Evolutionary conservation across 2,113 vertebrate species (phyloP), one percentile per base, ranked within the genome.

Genomic region (Seriola quinqueradiata): DNA sequence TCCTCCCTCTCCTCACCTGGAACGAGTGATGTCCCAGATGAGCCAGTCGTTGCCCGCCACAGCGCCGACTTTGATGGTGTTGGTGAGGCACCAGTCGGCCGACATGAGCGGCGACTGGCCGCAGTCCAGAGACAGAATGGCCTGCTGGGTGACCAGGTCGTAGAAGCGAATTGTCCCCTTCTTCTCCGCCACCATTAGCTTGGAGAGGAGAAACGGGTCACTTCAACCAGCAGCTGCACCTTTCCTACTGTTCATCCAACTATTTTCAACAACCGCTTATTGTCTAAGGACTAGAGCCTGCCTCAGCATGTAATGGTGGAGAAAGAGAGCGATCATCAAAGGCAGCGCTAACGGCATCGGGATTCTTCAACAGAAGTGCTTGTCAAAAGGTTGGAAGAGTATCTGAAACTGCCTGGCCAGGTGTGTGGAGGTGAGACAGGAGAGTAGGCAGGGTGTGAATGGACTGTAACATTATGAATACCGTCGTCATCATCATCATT

Each of bases 101-200:
- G 97, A 98, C 96, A 98, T 97, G 80, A 99, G 94, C 0, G 96
- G 97, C 0, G 91, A 95, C 80, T 97, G 97, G 71, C 96, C 96
- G 40, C 96, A 97, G 82, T 99, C 97, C 89, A 99, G 94, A 4
- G 98, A 99, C 52, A 99, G 94, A 87, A 99, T 97, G 75, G 98
- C 97, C 86, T 99, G 97, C 73, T 97, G 97, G 64, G 96, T 95
- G 70, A 97, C 84, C 72, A 99, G 94, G 90, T 99, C 96, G 54
- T 99, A 99, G 92, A 99, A 99, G 6, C 97, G 95, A 66, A 99
- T 96, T 0, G 95, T 96, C 70, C 98, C 98, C 72, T 96, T 97
- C 89, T 99, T 99, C 89, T 99, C 97, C 0, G 98, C 98, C 76
- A 99, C 98, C 97, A 99, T 97, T 82, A 99, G 86, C 98, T 28